Evolutionary conservation across 2,113 vertebrate species (phyloP).

Genomic region (Isichthys henryi): DNA sequence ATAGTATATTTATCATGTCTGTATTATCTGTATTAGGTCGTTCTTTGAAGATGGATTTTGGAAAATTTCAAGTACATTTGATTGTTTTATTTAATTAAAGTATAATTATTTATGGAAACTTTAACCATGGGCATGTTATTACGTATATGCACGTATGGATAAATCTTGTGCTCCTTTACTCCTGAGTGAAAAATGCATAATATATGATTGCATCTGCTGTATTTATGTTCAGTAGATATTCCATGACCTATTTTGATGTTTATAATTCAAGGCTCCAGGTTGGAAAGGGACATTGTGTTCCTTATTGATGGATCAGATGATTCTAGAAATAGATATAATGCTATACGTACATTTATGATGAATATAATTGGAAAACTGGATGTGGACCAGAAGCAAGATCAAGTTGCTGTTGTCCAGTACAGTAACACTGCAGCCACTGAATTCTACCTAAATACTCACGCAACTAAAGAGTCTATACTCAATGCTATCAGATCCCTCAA

Average conservation of each 20-base stretch:
- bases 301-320: constrained; percentile 67
- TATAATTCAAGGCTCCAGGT: constrained; percentile 39
- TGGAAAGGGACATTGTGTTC: constrained; percentile 59
- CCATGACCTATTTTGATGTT: not conserved
- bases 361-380: constrained; percentile 49
- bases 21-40: not conserved
- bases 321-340: constrained; percentile 46
- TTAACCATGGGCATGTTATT: not conserved
- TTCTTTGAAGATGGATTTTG: not conserved
- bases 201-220: not conserved
- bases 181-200: not conserved
- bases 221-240: not conserved
- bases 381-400: constrained; percentile 51
- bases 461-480: constrained; percentile 42
- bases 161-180: not conserved
- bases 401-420: constrained; percentile 60
- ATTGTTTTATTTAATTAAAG: not conserved
- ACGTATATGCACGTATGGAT: not conserved
- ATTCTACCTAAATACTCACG: constrained; percentile 52
- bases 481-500: constrained; percentile 44
- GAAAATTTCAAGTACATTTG: not conserved
- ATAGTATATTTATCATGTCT: not conserved
- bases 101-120: not conserved
- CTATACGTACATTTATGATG: constrained; percentile 51
- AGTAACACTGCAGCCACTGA: constrained; percentile 51